Conservation (phyloP, 2,113 vertebrate genomes). For the Argyrosomus japonicus region DNA sequence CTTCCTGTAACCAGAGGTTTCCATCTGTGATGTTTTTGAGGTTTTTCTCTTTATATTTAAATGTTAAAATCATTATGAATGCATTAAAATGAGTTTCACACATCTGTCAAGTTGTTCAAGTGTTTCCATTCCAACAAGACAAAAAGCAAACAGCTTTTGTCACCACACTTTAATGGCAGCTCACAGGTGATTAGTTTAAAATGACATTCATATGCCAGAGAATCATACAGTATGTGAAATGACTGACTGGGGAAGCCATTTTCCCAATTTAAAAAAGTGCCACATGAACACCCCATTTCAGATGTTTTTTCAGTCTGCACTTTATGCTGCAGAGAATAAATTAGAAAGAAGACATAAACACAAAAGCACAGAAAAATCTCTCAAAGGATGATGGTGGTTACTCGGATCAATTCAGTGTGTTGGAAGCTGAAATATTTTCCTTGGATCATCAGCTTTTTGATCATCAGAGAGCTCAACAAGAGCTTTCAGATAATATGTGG, state of each 20-base stretch:
- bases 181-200: not conserved
- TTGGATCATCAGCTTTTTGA: slow-evolving; percentile 3
- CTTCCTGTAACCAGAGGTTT: not conserved
- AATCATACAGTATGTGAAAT: not conserved
- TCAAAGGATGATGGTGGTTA: not conserved
- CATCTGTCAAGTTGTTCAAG: no score
- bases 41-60: not conserved
- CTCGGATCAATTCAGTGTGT: slow-evolving; percentile 17
- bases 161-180: no score
- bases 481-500: slow-evolving; percentile 20
- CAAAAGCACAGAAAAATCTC: slow-evolving; percentile 13
- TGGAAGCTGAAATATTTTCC: slow-evolving; percentile 38
- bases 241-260: not conserved
- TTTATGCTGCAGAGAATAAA: not conserved
- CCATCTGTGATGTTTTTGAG: not conserved
- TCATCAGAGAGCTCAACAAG: slow-evolving; percentile 20
- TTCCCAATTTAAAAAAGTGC: not conserved
- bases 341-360: not conserved
- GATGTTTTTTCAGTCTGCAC: slow-evolving; percentile 1
- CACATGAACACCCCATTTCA: slow-evolving; percentile 1
- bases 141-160: not conserved
- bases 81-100: not conserved
- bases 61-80: not conserved
- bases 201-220: not conserved
- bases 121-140: not conserved